Base-by-base conservation (phyloP, 2,797 vertebrate species). In the Synaphobranchus kaupii region DNA sequence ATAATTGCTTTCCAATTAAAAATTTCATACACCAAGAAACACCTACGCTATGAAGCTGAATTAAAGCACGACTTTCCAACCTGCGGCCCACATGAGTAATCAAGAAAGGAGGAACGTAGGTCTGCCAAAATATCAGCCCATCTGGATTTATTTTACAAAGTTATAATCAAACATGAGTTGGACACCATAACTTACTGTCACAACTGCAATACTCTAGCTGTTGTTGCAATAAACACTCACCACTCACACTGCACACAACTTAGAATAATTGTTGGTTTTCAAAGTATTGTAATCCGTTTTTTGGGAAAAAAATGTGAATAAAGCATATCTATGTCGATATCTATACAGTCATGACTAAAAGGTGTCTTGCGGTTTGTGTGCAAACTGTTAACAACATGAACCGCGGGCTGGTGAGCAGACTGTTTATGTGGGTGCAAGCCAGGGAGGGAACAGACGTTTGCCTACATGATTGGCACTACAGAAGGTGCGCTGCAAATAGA, bases 1-100 rank as follows among this genome's bases (percentile, higher is more conserved):
- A 25, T 25, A 48, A 87, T 48, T 28, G 15, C 56, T 84, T 84
- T 84, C 87, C 8, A 10, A 85, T 87, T 73, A 73, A 28, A 52
- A 84, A 28, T 39, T 58, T 76, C 39, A 84, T 22, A 68, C 9
- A 44, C 52, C 34, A 28, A 25, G 31, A 56, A 63, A 60, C 17
- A 84, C 48, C 63, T 80, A 4, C n/a, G 6, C 25, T 87, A 63
- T 60, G 83, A 60, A 39, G 63, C 52, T 28, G 20, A 76, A 39
- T 39, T 39, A 39, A 12, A 39, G 2, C 22, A 15, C n/a, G 22
- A 7, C 60, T 60, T 31, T 52, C 83, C 78, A 50, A 50, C 39
- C 15, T 80, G 83, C 25, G 85, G 25, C 22, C 47, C 63, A 28
- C 28, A 71, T 25, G 80, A 68, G 81, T 58, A 2, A 39, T 13